Conservation (phyloP, 2,797 vertebrate genomes). For the Acestrorhynchus altus region DNA sequence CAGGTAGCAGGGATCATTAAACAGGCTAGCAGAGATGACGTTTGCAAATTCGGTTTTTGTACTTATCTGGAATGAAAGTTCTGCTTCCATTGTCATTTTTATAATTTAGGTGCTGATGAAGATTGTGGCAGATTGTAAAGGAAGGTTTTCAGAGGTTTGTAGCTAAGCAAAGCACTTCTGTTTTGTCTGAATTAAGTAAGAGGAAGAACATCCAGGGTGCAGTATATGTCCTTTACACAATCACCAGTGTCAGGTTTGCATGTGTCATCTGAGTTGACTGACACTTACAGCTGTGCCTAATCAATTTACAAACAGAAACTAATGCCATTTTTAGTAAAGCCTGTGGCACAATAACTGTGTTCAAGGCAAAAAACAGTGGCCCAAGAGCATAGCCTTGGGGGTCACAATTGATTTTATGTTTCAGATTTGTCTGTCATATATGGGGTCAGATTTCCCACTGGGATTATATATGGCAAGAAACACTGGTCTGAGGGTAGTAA, state of each 20-base stretch:
- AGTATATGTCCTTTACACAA: not conserved
- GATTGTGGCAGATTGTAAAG: too few species aligned
- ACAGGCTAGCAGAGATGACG: not conserved
- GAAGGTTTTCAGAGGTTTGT: not conserved
- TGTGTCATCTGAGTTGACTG: not conserved
- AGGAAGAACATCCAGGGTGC: not conserved
- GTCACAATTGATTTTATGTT: too few species aligned
- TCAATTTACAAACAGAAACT: too few species aligned
- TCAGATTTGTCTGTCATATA: too few species aligned
- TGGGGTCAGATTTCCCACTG: not conserved
- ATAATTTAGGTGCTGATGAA: not conserved
- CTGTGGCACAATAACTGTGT: too few species aligned
- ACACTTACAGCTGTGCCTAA: not conserved
- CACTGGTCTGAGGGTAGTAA: not conserved
- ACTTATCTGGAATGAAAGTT: too few species aligned
- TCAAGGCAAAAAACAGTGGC: not conserved
- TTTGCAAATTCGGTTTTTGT: not conserved
- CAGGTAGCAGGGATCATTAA: not conserved
- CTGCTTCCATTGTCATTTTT: not conserved
- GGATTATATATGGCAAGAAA: not conserved
- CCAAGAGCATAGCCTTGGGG: not conserved
- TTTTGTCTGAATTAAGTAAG: not conserved
- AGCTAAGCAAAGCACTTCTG: not conserved
- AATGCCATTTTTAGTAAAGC: too few species aligned
- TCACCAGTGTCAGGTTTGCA: not conserved